Conservation (phyloP, 2,797 vertebrate species). For the Neomorphus geoffroyi region DNA sequence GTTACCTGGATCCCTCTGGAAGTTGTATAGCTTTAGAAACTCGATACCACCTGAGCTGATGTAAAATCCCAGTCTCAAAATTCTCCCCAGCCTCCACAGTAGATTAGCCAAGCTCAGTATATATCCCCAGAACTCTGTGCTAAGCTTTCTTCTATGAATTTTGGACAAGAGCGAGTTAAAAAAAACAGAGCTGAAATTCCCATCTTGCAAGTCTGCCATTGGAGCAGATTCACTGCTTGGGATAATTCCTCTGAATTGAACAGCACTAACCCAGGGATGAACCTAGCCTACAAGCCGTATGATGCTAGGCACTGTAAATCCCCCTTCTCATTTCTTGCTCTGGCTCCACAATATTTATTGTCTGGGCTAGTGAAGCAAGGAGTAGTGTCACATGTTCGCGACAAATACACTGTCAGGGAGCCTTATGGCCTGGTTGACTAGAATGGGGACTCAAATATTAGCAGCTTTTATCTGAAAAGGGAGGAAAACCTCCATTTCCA, state of each 20-base stretch:
- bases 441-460: not conserved
- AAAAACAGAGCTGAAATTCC: not conserved
- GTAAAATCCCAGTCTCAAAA: not conserved
- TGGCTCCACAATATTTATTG: conserved; percentile 30
- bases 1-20: not conserved
- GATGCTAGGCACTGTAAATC: conserved; percentile 26
- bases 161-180: not conserved
- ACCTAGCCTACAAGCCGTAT: conserved; percentile 10
- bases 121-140: not conserved
- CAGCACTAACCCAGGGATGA: conserved; percentile 52
- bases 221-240: conserved; percentile 20
- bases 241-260: conserved; percentile 36
- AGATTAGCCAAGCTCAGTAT: not conserved
- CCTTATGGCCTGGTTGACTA: not conserved
- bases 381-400: not conserved
- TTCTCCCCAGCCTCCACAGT: not conserved
- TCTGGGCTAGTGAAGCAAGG: not conserved
- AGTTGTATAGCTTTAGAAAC: not conserved
- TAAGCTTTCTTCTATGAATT: not conserved
- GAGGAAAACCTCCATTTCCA: not conserved
- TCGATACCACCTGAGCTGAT: not conserved
- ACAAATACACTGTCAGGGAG: not conserved
- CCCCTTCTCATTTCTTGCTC: not conserved
- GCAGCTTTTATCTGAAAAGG: conserved; percentile 23
- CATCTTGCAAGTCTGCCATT: not conserved